These are phyloP conservation scores for Hippocampus abdominalis DNA, from an alignment of 2,113 vertebrate species.

Conservation along the genomic window DNA sequence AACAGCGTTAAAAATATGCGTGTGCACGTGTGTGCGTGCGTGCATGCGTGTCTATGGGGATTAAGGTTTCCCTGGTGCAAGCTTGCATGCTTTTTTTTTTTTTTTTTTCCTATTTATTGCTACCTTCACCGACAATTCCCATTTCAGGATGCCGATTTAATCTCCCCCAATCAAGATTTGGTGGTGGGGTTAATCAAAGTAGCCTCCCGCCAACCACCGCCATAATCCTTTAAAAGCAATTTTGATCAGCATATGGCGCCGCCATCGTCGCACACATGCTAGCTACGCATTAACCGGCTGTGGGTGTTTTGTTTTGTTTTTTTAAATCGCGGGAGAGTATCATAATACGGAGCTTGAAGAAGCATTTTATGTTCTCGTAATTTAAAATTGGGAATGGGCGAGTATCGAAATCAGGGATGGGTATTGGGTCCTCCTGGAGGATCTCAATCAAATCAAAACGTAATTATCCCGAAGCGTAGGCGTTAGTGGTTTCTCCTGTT, in stretches of 20 bases:
- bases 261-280: conserved; percentile 15
- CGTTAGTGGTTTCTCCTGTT: too few species aligned
- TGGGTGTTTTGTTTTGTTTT: neutral
- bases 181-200: conserved; percentile 36
- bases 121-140: conserved; percentile 38
- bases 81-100: conserved; percentile 7
- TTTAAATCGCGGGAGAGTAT: neutral
- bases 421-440: too few species aligned
- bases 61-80: conserved; percentile 26
- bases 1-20: conserved; percentile 7
- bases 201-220: conserved; percentile 9
- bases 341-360: too few species aligned
- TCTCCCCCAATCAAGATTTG: conserved; percentile 61
- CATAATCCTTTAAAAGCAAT: conserved; percentile 43
- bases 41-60: conserved; percentile 5
- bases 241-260: conserved; percentile 52
- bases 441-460: too few species aligned
- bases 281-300: neutral
- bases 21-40: neutral
- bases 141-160: conserved; percentile 48
- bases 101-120: neutral
- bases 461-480: too few species aligned
- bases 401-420: too few species aligned
- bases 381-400: too few species aligned
- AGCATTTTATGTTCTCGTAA: too few species aligned